These are phyloP conservation scores for Microchirus variegatus DNA, from an alignment of 2,797 vertebrate species.

Conservation along the genomic window DNA sequence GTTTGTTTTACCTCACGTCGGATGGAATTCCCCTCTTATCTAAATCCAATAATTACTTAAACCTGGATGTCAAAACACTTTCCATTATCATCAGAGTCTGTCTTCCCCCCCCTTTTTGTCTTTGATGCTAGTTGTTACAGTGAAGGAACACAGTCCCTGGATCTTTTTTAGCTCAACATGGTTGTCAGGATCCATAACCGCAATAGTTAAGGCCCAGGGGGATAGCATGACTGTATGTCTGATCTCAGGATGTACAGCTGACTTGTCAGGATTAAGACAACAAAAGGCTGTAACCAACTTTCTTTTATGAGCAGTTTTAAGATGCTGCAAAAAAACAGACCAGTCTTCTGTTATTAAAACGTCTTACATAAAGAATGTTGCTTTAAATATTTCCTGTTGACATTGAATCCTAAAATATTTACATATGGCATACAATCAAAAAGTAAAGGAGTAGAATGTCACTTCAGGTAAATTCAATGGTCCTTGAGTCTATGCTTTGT, in stretches of 20 bases:
- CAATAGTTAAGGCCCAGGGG: constrained; percentile 37
- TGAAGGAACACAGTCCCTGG: constrained; percentile 43
- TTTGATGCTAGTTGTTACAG: constrained; percentile 69
- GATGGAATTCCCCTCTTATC: constrained; percentile 80
- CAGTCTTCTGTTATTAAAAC: constrained; percentile 1
- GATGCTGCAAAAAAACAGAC: constrained; percentile 18
- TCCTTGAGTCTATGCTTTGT: constrained; percentile 45
- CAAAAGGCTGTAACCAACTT: constrained; percentile 26
- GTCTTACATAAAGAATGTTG: neutral
- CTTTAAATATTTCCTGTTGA: neutral
- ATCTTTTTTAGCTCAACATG: constrained; percentile 56
- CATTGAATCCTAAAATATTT: no score
- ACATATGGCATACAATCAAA: no score
- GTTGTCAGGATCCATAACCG: constrained; percentile 61
- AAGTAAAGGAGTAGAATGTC: no score
- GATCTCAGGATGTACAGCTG: constrained; percentile 55
- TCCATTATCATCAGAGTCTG: constrained; percentile 68
- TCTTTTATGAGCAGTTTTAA: constrained; percentile 29
- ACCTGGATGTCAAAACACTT: constrained; percentile 79
- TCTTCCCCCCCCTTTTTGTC: constrained; percentile 19
- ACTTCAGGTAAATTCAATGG: no score
- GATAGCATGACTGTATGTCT: constrained; percentile 43
- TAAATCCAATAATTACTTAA: constrained; percentile 83
- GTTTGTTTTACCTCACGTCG: constrained; percentile 71
- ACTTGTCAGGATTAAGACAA: constrained; percentile 54